These are phyloP conservation scores for Amiota minor DNA, from an alignment of 2,888 invertebrate species.

Conservation along the genomic window DNA sequence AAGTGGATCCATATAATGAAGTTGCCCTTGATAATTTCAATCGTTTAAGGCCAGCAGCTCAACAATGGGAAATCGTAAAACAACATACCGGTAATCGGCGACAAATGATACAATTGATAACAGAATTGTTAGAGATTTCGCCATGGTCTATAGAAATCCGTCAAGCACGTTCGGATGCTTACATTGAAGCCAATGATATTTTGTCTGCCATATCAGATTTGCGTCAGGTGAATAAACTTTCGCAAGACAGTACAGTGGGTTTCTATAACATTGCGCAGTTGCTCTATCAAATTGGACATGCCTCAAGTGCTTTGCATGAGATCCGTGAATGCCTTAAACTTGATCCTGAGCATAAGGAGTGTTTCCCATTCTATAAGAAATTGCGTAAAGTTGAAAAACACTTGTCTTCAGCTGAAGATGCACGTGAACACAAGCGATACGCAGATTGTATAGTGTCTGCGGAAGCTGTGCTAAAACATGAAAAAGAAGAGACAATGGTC, in stretches of 20 bases:
- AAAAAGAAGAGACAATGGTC: slow-evolving; percentile 82
- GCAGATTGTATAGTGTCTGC: slow-evolving; percentile 81
- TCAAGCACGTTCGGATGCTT: slow-evolving; percentile 89
- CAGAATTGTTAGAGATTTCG: slow-evolving; percentile 83
- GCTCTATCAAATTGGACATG: slow-evolving; percentile 92
- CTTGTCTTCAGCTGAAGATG: slow-evolving; percentile 79
- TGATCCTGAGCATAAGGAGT: slow-evolving; percentile 97
- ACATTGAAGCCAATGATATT: slow-evolving; percentile 84
- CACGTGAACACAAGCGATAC: slow-evolving; percentile 79
- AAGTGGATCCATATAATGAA: slow-evolving; percentile 83
- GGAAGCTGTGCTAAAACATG: slow-evolving; percentile 79
- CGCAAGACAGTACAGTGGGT: slow-evolving; percentile 92
- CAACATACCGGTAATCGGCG: slow-evolving; percentile 76
- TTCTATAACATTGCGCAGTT: slow-evolving; percentile 80
- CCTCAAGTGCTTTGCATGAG: slow-evolving; percentile 91
- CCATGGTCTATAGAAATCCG: slow-evolving; percentile 92
- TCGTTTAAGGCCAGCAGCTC: slow-evolving; percentile 78
- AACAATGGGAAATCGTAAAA: slow-evolving; percentile 80
- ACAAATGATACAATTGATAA: slow-evolving; percentile 79
- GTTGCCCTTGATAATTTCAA: slow-evolving; percentile 83
- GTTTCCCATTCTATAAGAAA: slow-evolving; percentile 96
- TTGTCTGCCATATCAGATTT: slow-evolving; percentile 93
- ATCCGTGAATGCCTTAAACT: slow-evolving; percentile 96
- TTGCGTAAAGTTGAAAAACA: slow-evolving; percentile 93
- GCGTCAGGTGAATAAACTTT: slow-evolving; percentile 89